phyloP scores from a whole-genome alignment of 2,888 invertebrate species.

The Orchesellides sinensis region DNA sequence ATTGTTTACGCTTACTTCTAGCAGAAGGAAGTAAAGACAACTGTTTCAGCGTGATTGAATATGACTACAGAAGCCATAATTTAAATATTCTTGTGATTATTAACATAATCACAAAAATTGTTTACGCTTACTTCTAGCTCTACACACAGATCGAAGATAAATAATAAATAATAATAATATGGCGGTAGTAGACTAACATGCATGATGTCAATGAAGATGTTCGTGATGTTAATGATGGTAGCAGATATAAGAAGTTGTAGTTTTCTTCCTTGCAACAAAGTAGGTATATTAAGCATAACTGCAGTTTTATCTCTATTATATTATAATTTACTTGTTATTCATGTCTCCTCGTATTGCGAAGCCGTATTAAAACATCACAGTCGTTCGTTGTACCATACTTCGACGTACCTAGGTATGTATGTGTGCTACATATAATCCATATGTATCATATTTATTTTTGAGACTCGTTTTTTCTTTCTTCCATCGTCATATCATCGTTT shows the following conservation, averaged over 20 bases:
- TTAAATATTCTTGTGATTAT: slow-evolving; percentile 49
- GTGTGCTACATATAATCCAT: too few species aligned
- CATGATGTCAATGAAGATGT: slow-evolving; percentile 5
- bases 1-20: slow-evolving; percentile 31
- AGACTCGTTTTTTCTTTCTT: neutral
- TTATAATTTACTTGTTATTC: slow-evolving; percentile 27
- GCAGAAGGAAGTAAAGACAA: neutral
- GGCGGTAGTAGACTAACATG: neutral
- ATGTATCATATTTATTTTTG: slow-evolving; percentile 13
- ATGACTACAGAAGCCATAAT: slow-evolving; percentile 56
- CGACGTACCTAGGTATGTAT: too few species aligned
- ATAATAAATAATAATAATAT: too few species aligned
- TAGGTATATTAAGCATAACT: slow-evolving; percentile 28
- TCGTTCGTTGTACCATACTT: too few species aligned
- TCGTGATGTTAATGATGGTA: too few species aligned
- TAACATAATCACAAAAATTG: slow-evolving; percentile 44
- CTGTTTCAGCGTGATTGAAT: neutral
- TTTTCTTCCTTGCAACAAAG: neutral
- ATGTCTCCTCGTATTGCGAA: too few species aligned
- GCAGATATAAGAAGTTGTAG: neutral
- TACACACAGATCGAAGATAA: neutral
- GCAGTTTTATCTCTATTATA: slow-evolving; percentile 28
- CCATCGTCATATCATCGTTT: slow-evolving; percentile 48
- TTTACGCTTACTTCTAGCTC: slow-evolving; percentile 26
- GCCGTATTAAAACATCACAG: too few species aligned